phyloP scores from a whole-genome alignment of 2,113 vertebrate genomes.

The Acrocephalus kingi region DNA sequence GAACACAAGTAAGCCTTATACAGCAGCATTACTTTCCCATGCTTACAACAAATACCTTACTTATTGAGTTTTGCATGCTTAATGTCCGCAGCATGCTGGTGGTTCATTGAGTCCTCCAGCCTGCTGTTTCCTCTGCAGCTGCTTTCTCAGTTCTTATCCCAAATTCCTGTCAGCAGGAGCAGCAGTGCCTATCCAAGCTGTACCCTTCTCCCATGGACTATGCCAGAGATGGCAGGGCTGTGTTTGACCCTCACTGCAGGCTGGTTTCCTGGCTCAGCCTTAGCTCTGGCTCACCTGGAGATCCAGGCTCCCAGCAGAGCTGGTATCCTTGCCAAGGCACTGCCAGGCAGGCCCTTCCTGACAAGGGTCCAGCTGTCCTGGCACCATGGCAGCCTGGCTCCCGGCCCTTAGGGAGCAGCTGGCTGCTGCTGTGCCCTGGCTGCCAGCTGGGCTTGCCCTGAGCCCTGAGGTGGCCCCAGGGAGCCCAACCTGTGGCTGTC shows the following conservation, averaged over 20 bases:
- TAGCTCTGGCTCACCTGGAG: not conserved
- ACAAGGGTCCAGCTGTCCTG: not conserved
- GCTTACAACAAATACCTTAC: not conserved
- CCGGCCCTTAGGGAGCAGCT: too few species aligned
- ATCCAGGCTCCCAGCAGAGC: not conserved
- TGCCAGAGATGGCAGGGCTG: not conserved
- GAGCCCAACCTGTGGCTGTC: not conserved
- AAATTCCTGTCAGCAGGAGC: not conserved
- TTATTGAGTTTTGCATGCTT: not conserved
- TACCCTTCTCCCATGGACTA: fast-evolving
- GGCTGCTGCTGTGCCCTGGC: not conserved
- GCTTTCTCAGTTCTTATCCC: not conserved
- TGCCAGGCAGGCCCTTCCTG: too few species aligned
- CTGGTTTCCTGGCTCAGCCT: not conserved
- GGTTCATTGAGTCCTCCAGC: not conserved
- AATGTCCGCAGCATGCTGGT: not conserved
- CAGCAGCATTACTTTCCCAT: not conserved
- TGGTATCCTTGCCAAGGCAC: too few species aligned
- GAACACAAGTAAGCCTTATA: not conserved
- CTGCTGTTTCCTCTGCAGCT: not conserved
- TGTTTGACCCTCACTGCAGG: not conserved
- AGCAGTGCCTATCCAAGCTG: not conserved
- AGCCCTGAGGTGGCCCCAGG: not conserved
- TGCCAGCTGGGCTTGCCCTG: not conserved
- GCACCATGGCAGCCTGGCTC: not conserved